These are phyloP conservation scores for Drosophila triauraria DNA, from an alignment of 1,140 invertebrate species.

Conservation along the genomic window DNA sequence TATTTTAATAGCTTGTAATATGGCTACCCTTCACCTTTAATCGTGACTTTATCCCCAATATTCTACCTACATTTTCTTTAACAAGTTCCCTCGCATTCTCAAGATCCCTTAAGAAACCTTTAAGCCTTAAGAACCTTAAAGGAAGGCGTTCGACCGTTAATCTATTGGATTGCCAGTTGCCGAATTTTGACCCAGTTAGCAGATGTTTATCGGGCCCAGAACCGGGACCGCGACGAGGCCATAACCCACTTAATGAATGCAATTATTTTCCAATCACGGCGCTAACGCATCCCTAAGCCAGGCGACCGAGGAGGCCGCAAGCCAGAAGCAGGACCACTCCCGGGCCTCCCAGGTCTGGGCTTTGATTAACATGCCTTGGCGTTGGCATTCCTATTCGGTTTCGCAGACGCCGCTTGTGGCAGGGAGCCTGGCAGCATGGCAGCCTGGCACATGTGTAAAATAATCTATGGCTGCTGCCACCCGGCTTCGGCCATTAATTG, in stretches of 20 bases:
- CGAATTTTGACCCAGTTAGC: conserved; percentile 49
- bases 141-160: conserved; percentile 37
- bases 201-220: conserved; percentile 17
- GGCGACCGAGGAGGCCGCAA: conserved; percentile 27
- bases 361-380: conserved; percentile 58
- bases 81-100: background rate
- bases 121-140: background rate
- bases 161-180: conserved; percentile 38
- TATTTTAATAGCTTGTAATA: no score
- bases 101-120: background rate
- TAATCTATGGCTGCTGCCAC: conserved; percentile 32
- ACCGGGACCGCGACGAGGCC: background rate
- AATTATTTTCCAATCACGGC: conserved; percentile 76
- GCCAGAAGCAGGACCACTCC: conserved; percentile 13
- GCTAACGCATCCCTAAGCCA: conserved; percentile 43
- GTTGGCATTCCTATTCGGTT: conserved; percentile 8
- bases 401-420: conserved; percentile 9
- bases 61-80: background rate
- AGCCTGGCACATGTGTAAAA: conserved; percentile 25
- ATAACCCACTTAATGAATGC: conserved; percentile 60
- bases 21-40: no score
- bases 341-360: conserved; percentile 16
- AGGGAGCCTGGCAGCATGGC: background rate
- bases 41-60: no score
- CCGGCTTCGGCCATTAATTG: conserved; percentile 52